These are phyloP conservation scores for Tetrax tetrax DNA, from an alignment of 2,113 vertebrate species.

Conservation along the genomic window DNA sequence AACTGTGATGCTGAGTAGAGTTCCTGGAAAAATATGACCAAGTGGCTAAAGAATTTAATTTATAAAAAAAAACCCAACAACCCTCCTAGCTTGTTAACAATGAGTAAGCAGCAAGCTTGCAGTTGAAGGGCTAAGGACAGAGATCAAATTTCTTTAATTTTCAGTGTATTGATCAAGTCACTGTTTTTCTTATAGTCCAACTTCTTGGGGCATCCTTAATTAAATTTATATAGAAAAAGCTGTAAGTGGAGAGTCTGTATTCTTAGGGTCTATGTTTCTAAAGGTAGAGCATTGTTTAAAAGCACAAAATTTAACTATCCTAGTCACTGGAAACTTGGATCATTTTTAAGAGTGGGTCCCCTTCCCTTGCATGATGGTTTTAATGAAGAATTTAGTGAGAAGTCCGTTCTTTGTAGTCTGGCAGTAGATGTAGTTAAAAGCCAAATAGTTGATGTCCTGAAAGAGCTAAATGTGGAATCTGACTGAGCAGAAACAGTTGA, in stretches of 20 bases:
- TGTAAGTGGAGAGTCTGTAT: not conserved
- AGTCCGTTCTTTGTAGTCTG: not conserved
- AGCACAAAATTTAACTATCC: not conserved
- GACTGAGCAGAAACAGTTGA: not conserved
- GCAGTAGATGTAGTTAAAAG: not conserved
- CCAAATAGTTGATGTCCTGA: not conserved
- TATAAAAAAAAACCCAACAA: not conserved
- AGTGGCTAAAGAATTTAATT: not conserved
- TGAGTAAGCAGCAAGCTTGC: not conserved
- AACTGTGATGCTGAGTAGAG: not conserved
- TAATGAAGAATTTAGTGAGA: not conserved
- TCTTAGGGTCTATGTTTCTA: not conserved
- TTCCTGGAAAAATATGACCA: slow-evolving; percentile 27
- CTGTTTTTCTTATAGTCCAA: not conserved
- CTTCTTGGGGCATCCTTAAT: not conserved
- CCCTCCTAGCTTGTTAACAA: not conserved
- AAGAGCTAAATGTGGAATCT: slow-evolving; percentile 6
- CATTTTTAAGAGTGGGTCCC: not conserved
- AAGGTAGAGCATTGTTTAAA: not conserved
- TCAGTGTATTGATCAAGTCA: not conserved
- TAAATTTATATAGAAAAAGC: not conserved
- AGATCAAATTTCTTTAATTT: not conserved
- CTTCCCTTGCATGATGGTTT: not conserved
- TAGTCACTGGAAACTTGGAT: not conserved
- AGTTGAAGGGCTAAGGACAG: not conserved